Evolutionary conservation across 1,140 invertebrate species (phyloP).

Genomic region (Drosophila obscura): DNA sequence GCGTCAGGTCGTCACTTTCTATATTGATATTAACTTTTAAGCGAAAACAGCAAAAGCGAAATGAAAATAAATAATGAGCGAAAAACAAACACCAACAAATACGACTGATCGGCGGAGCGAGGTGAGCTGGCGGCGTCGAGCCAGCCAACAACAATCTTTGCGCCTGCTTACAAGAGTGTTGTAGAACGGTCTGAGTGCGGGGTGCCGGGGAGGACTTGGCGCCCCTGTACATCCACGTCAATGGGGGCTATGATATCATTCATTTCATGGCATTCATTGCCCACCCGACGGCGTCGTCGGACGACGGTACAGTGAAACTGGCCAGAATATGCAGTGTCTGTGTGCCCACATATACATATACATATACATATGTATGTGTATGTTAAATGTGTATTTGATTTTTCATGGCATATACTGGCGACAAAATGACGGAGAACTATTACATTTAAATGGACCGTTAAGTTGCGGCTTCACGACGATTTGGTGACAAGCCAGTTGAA

Average conservation of each 20-base stretch:
- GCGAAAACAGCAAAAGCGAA: slow-evolving; percentile 81
- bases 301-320: slow-evolving; percentile 51
- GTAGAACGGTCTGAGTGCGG: slow-evolving; percentile 24
- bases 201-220: slow-evolving; percentile 18
- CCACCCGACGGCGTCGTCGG: slow-evolving; percentile 20
- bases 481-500: slow-evolving; percentile 50
- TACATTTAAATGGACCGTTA: slow-evolving; percentile 56
- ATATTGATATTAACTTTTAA: slow-evolving; percentile 83
- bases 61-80: slow-evolving; percentile 81
- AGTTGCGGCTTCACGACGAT: slow-evolving; percentile 41
- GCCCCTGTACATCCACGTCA: slow-evolving; percentile 14
- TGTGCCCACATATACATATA: not conserved
- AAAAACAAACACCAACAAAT: slow-evolving; percentile 73
- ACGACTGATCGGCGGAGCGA: slow-evolving; percentile 35
- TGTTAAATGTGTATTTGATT: slow-evolving; percentile 33
- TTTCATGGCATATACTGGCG: slow-evolving; percentile 60
- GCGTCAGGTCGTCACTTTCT: slow-evolving; percentile 82
- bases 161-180: slow-evolving; percentile 69
- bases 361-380: slow-evolving; percentile 4
- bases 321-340: slow-evolving; percentile 38
- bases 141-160: slow-evolving; percentile 55
- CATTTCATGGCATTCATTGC: slow-evolving; percentile 48
- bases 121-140: slow-evolving; percentile 47
- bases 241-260: slow-evolving; percentile 70
- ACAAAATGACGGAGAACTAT: slow-evolving; percentile 59